Evolutionary conservation across 2,888 invertebrate species (phyloP), one percentile per base, ranked within the genome.

Genomic region (Rhodophaea formosa): DNA sequence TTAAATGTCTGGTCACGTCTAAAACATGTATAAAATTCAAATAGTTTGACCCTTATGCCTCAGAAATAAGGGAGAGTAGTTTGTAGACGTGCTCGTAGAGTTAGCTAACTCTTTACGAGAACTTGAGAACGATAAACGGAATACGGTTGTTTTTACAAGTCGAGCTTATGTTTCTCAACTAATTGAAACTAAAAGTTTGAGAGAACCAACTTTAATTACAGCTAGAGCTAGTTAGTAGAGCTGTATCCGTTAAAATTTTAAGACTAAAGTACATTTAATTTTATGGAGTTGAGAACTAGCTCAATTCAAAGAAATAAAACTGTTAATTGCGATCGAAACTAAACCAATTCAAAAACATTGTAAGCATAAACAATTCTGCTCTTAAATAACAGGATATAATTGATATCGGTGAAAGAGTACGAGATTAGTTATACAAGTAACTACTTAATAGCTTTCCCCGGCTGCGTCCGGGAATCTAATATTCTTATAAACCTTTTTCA

Each of bases 131-230:
- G 17, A 35, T 51, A 51, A 51, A 51, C 51, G 35, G 51, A 51
- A 51, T 23, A 46, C 15, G 32, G 8, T 35, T 51, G 51, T 51
- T 51, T 51, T 51, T 51, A 39, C 16, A 51, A 51, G 35, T 51
- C 10, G 35, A 35, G 51, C 51, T 51, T 51, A 51, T 51, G 49
- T 51, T 51, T 51, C 17, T 51, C 15, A 51, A 51, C 51, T 51
- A 51, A 51, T 51, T 51, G 32, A 51, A 51, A 51, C 51, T 51
- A 12, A 16, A 35, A 51, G 51, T 51, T 51, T 32, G 16, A 17
- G 7, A 51, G 51, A 17, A 14, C 42, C 14, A 49, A 35, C 35
- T 51, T 51, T 51, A 51, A 51, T 35, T 51, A 51, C 51, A 7
- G 17, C 51, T 15, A 35, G 35, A 46, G 49, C 49, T 49, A 15